Evolutionary conservation across 1,140 invertebrate species (phyloP).

Genomic region (Pogonomyrmex californicus): DNA sequence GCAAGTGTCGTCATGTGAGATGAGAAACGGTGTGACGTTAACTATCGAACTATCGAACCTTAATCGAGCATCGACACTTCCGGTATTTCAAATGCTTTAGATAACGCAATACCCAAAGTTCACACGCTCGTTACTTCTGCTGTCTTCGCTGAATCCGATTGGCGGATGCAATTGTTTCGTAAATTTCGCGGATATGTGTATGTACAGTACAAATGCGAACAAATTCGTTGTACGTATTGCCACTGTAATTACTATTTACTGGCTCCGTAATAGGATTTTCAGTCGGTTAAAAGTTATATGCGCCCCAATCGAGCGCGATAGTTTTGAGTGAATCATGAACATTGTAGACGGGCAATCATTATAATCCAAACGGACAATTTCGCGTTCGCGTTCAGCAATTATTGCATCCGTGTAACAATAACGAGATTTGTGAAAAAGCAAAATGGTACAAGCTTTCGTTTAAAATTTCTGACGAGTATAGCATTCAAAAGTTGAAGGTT

Average conservation of each 20-base stretch:
- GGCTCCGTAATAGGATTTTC: constrained; percentile 32
- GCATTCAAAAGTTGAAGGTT: neutral
- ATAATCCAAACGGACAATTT: constrained; percentile 32
- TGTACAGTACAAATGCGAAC: neutral
- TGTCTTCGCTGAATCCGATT: constrained; percentile 15
- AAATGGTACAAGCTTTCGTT: constrained; percentile 22
- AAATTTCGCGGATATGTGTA: constrained; percentile 18
- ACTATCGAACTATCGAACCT: constrained; percentile 34
- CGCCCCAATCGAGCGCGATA: constrained; percentile 1
- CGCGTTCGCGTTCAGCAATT: constrained; percentile 3
- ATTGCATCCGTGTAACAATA: constrained; percentile 2
- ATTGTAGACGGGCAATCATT: constrained; percentile 15
- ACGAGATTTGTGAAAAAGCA: neutral
- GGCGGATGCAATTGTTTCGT: neutral
- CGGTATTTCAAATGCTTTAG: neutral
- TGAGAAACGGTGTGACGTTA: neutral
- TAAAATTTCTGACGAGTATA: neutral
- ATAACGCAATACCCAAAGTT: constrained; percentile 12
- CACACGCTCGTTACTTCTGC: neutral
- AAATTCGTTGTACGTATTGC: constrained; percentile 47
- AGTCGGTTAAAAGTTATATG: constrained; percentile 46
- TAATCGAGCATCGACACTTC: neutral
- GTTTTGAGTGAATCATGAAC: constrained; percentile 53
- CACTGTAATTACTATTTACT: constrained; percentile 51
- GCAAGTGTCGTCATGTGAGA: constrained; percentile 25